Base-by-base conservation (phyloP, 2,113 vertebrate genomes). In the Tyto alba region DNA sequence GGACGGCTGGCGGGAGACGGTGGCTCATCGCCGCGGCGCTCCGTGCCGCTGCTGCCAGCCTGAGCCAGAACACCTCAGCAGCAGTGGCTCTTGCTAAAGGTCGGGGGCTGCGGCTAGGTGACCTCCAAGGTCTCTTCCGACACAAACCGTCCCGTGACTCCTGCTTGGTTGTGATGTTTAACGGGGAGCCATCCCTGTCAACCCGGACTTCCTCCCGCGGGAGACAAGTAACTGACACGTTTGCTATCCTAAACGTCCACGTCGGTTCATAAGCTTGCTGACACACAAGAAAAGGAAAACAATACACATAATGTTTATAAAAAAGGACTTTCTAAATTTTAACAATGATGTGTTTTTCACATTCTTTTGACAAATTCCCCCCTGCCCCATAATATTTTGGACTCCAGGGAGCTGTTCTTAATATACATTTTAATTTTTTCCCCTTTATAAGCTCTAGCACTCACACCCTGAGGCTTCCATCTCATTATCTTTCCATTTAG, bases 291-390 rank as follows among this genome's bases (percentile, higher is more conserved):
- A 63, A 47, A 67, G 32, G 32, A 56, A 88, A 90, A 22, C 17
- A 1, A 1, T 20, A 4, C 0, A 0, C 16, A 8, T 26, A 12
- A 14, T 3, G 2, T 22, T 77, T 47, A 34, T 15, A 13, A 30
- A 52, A 76, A 80, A 38, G 18, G 10, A 43, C 34, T 57, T 71
- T n/a, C 30, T 32, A 10, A 43, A 60, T 47, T 43, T 53, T 17
- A 86, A 50, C 71, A 66, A n/a, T 10, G 2, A 15, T 81, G 50
- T 2, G 30, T 77, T 84, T 74, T 87, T 69, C 59, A 21, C 23
- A 34, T 43, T 62, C 22, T 74, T 78, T 57, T 56, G 55, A 30
- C 23, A 53, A 87, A 48, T 23, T 77, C 3, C 14, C 7, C 25
- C 22, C 26, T 63, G 47, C 34, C 32, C 41, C 11, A 2, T 80